These are phyloP conservation scores for Sebastes oblongus DNA, from an alignment of 2,797 vertebrate species.

Conservation along the genomic window DNA sequence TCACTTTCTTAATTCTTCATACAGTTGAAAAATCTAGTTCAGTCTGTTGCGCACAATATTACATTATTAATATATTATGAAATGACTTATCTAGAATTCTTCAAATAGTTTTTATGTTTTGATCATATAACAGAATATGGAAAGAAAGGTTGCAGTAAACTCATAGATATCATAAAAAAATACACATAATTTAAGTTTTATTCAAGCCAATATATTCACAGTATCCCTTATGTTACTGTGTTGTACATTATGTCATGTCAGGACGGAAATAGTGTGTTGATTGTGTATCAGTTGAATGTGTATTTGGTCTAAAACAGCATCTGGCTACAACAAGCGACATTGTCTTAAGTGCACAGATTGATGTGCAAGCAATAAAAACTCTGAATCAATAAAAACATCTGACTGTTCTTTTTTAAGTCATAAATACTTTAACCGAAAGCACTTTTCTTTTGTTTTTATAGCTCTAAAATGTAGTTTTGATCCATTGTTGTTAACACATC, in stretches of 20 bases:
- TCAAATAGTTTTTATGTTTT: background rate
- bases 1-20: background rate
- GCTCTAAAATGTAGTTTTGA: background rate
- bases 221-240: background rate
- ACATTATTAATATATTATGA: background rate
- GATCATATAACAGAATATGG: background rate
- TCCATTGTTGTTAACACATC: background rate
- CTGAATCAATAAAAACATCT: background rate
- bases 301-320: background rate
- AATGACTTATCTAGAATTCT: background rate
- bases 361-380: background rate
- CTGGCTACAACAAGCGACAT: background rate
- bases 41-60: background rate
- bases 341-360: background rate
- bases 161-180: background rate
- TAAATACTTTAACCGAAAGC: background rate
- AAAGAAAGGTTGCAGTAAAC: background rate
- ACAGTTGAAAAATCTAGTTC: background rate
- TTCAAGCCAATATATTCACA: background rate
- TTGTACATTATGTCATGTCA: background rate
- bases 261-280: background rate
- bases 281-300: background rate
- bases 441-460: background rate
- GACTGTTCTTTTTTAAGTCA: background rate
- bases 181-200: background rate